Evolutionary conservation across 2,797 vertebrate species (phyloP).

Genomic region (Eulemur mongoz): DNA sequence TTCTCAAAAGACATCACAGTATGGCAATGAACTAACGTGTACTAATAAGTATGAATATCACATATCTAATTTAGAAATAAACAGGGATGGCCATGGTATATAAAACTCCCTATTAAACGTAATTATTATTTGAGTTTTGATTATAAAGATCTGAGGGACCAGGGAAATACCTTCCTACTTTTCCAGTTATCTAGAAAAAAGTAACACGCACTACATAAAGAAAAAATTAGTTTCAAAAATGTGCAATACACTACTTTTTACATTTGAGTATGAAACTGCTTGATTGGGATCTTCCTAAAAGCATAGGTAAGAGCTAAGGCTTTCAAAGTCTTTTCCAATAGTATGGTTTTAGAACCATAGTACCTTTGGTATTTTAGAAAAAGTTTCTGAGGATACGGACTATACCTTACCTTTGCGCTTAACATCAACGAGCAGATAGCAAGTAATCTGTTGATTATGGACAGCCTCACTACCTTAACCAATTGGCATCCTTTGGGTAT

Average conservation of each 20-base stretch:
- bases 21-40: neutral
- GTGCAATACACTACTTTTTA: neutral
- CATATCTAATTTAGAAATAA: conserved; percentile 14
- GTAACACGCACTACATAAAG: neutral
- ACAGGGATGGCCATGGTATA: neutral
- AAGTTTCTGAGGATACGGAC: neutral
- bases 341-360: conserved; percentile 19
- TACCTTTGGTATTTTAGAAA: neutral
- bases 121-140: conserved; percentile 22
- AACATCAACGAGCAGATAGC: neutral
- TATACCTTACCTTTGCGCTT: neutral
- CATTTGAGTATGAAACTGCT: conserved; percentile 16
- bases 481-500: neutral
- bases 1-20: neutral
- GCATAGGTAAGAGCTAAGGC: neutral
- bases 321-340: conserved; percentile 26
- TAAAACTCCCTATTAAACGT: conserved; percentile 16
- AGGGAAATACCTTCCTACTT: neutral
- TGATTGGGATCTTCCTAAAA: neutral
- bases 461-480: neutral
- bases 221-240: neutral
- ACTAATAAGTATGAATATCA: neutral
- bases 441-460: neutral
- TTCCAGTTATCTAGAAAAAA: neutral
- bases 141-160: neutral